Percentiles rank a stretch among this genome's conserved stretches.
phyloP scores from a whole-genome alignment of 2,113 vertebrate genomes.

The Ivindomyrus marchei region DNA sequence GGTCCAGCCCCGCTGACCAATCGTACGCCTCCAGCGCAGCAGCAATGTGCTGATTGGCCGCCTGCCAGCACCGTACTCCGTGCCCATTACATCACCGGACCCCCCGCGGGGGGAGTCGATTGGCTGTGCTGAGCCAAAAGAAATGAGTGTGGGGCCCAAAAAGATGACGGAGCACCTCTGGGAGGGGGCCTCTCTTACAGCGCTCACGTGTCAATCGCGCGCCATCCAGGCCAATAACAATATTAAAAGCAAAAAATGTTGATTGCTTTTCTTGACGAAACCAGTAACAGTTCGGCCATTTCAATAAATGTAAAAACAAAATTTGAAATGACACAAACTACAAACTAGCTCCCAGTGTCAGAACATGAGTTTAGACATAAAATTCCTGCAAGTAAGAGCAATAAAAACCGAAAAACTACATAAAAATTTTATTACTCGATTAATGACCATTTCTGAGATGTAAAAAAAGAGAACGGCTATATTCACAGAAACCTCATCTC shows the following conservation, averaged over 20 bases:
- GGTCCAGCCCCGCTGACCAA: conserved; percentile 41
- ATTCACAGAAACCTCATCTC: background rate
- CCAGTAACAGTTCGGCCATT: background rate
- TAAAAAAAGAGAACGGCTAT: background rate
- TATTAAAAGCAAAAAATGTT: background rate
- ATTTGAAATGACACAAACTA: background rate
- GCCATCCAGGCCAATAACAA: background rate
- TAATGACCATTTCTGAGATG: background rate
- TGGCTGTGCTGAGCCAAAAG: conserved; percentile 37
- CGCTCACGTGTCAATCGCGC: background rate
- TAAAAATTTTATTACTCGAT: background rate
- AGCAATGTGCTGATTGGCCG: conserved; percentile 35
- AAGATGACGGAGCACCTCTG: conserved; percentile 29
- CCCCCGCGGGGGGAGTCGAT: conserved; percentile 24
- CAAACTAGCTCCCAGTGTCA: background rate
- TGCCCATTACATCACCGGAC: conserved; percentile 42
- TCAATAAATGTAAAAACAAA: background rate
- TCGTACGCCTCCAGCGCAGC: conserved; percentile 38
- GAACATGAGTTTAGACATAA: background rate
- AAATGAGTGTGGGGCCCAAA: conserved; percentile 43
- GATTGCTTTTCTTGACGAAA: background rate
- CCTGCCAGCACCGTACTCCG: conserved; percentile 35
- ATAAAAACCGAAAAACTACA: background rate
- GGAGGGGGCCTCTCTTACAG: conserved; percentile 7
- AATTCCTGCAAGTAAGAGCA: background rate